A percentile compares a stretch with the other conserved stretches of the same genome.
phyloP scores from a whole-genome alignment of 1,140 invertebrate species.

The Ephestia elutella region DNA sequence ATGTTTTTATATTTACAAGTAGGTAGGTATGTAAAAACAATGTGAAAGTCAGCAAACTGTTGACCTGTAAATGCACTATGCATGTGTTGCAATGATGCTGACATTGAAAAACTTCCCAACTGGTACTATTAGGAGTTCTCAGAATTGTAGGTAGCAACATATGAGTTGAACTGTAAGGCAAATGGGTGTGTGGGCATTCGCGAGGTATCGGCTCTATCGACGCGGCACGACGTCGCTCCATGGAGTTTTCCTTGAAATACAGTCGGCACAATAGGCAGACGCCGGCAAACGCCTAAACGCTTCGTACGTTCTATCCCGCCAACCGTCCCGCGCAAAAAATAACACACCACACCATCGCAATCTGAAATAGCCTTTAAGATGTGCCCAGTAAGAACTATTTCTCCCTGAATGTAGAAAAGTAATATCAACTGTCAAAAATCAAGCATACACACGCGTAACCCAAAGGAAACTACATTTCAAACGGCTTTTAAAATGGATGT shows the following conservation, averaged over 20 bases:
- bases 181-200: constrained; percentile 32
- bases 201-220: constrained; percentile 40
- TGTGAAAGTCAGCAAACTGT: constrained; percentile 54
- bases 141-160: background rate
- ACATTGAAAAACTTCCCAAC: constrained; percentile 9
- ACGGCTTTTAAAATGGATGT: constrained; percentile 64
- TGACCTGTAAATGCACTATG: constrained; percentile 32
- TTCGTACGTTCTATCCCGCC: constrained; percentile 52
- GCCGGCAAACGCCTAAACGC: constrained; percentile 44
- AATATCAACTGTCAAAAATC: constrained; percentile 74
- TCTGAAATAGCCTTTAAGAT: constrained; percentile 53
- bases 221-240: constrained; percentile 35
- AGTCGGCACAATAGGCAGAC: constrained; percentile 27
- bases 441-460: constrained; percentile 68
- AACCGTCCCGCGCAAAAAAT: constrained; percentile 71
- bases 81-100: constrained; percentile 30
- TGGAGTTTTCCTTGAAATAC: constrained; percentile 67
- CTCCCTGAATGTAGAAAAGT: constrained; percentile 40
- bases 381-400: constrained; percentile 51
- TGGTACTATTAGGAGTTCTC: background rate
- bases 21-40: constrained; percentile 18
- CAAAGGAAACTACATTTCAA: constrained; percentile 68
- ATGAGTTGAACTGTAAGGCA: constrained; percentile 15
- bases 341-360: constrained; percentile 39
- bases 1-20: background rate